Base-by-base conservation (phyloP, 2,113 vertebrate species). In the Dinomys branickii region DNA sequence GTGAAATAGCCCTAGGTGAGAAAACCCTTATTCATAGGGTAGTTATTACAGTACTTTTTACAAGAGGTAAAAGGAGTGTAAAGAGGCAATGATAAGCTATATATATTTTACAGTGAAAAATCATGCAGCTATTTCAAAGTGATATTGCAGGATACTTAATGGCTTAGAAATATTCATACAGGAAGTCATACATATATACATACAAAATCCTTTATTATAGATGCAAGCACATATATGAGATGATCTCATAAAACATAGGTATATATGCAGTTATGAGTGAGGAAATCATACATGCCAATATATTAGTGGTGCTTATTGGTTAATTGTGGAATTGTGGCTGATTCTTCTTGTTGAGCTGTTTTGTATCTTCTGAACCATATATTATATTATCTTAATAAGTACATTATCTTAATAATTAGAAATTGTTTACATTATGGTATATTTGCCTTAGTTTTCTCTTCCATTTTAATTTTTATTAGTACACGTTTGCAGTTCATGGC, bases 391-490 rank as follows among this genome's bases (percentile, higher is more conserved):
- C 88, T 91, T 94, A 89, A n/a, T 44, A 77, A 88, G 0, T 73
- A 10, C 73, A 88, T 69, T 85, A 83, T 69, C 88, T 91, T 94
- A 89, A n/a, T 44, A 77, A 88, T 54, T 54, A 84, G 13, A 61
- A 95, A 30, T 50, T 78, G 12, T 78, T 50, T 9, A 50, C 30
- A 50, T 47, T 30, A 28, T 50, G 26, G 26, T 9, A 30, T 17
- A 50, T 33, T 17, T 50, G 44, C 28, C 44, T 78, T 17, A 17
- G 14, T 33, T 78, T 44, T 47, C 41, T 77, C 50, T 78, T 30
- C 17, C 50, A 50, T 50, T 78, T 50, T 28, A 14, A 28, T 77
- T 33, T 41, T 50, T 50, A 50, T 50, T 30, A 30, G 26, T 50
- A 50, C 44, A 30, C 47, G 26, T 17, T 78, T 33, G 44, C 44